phyloP scores from a whole-genome alignment of 2,113 vertebrate genomes.

The Geothlypis trichas region DNA sequence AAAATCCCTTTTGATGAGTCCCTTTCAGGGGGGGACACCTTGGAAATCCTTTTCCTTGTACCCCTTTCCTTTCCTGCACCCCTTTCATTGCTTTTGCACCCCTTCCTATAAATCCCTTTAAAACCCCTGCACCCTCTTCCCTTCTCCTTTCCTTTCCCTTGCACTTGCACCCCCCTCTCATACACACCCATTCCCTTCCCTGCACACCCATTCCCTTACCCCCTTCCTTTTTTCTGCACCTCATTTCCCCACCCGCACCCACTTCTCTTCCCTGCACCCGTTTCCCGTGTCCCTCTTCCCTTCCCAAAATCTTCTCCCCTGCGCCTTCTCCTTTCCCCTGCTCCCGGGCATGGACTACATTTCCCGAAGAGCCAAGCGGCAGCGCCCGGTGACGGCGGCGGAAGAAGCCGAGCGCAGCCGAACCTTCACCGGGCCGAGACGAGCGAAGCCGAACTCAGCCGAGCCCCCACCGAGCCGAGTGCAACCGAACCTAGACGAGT shows the following conservation, averaged over 20 bases:
- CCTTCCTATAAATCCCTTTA: background rate
- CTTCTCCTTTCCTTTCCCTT: background rate
- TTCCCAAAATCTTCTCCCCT: background rate
- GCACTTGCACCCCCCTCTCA: background rate
- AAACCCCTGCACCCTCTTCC: background rate
- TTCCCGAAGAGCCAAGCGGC: constrained; percentile 6
- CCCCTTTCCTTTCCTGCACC: background rate
- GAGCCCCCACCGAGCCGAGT: rapidly evolving
- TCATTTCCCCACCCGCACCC: no score
- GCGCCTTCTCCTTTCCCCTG: rapidly evolving
- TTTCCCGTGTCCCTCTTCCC: no score
- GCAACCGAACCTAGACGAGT: rapidly evolving
- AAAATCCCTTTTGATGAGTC: background rate
- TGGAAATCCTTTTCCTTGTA: background rate
- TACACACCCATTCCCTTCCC: background rate
- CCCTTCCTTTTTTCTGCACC: background rate
- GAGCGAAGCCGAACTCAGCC: background rate
- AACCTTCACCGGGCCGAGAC: rapidly evolving
- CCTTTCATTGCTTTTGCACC: background rate
- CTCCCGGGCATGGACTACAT: background rate
- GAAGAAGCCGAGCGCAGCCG: background rate
- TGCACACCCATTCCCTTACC: background rate
- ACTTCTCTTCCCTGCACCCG: background rate
- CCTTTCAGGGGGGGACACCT: rapidly evolving
- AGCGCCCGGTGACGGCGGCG: background rate